Evolutionary conservation across 2,888 invertebrate species (phyloP).

Genomic region (Liodrosophila aerea): DNA sequence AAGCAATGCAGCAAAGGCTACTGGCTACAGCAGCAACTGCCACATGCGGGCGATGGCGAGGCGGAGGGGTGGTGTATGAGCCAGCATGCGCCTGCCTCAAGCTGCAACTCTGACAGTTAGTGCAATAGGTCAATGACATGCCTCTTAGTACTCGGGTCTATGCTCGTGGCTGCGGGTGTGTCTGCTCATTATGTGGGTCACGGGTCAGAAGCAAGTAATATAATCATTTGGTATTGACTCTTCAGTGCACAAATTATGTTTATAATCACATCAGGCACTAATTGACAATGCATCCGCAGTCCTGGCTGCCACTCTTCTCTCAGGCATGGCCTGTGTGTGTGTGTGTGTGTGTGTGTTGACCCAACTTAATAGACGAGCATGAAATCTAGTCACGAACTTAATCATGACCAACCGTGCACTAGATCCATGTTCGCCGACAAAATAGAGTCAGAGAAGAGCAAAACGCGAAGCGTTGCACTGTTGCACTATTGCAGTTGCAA

Average conservation of each 20-base stretch:
- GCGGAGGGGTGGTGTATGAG: slow-evolving; percentile 36
- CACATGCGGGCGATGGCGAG: slow-evolving; percentile 41
- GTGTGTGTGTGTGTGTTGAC: slow-evolving; percentile 68
- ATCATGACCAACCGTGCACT: slow-evolving; percentile 83
- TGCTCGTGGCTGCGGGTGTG: slow-evolving; percentile 52
- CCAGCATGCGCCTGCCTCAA: slow-evolving; percentile 37
- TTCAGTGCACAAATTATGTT: slow-evolving; percentile 19
- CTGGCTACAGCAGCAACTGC: slow-evolving; percentile 5
- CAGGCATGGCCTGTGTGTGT: slow-evolving; percentile 33
- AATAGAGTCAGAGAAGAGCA: slow-evolving; percentile 81
- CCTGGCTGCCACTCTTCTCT: slow-evolving; percentile 47
- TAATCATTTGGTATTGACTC: slow-evolving; percentile 19
- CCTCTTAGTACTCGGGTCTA: slow-evolving; percentile 9
- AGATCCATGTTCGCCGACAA: slow-evolving; percentile 84
- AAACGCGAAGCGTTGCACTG: slow-evolving; percentile 13
- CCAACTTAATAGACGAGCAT: slow-evolving; percentile 84
- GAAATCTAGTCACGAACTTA: slow-evolving; percentile 84
- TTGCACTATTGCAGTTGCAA: background rate
- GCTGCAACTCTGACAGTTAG: slow-evolving; percentile 31
- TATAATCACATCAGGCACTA: slow-evolving; percentile 8
- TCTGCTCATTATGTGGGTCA: slow-evolving; percentile 64
- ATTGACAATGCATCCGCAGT: too few relatives aligned
- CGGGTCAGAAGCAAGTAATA: slow-evolving; percentile 62
- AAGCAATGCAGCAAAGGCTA: slow-evolving; percentile 51
- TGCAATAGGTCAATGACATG: slow-evolving; percentile 66